These are phyloP conservation scores for Pterobdella sp. DNA, from an alignment of 2,888 invertebrate genomes.

Conservation along the genomic window DNA sequence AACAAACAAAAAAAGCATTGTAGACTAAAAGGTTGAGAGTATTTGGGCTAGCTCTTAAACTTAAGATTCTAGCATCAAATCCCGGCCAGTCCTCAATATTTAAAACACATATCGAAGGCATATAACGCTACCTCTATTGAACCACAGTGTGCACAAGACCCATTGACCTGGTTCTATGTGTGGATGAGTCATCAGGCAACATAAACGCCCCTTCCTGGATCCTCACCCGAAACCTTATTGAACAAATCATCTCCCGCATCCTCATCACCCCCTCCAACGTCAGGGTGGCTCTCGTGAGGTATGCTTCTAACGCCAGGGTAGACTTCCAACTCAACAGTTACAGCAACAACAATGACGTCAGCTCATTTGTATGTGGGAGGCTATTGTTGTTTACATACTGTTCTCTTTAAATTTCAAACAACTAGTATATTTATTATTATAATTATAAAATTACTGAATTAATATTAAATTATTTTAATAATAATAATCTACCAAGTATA, in stretches of 20 bases:
- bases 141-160: neutral
- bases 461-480: neutral
- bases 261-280: slow-evolving; percentile 9
- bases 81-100: too few relatives aligned
- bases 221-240: neutral
- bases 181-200: neutral
- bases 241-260: neutral
- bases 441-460: neutral
- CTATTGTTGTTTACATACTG: neutral
- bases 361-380: neutral
- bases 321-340: slow-evolving; percentile 7
- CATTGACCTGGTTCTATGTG: neutral
- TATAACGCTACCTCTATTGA: too few relatives aligned
- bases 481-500: neutral
- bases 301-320: neutral
- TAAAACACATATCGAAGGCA: too few relatives aligned
- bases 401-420: neutral
- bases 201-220: neutral
- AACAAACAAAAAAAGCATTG: too few relatives aligned
- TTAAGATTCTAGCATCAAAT: too few relatives aligned
- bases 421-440: neutral
- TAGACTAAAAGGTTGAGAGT: too few relatives aligned
- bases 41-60: too few relatives aligned
- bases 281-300: neutral
- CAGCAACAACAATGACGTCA: slow-evolving; percentile 11